A percentile compares a stretch with the other conserved stretches of the same genome.
Evolutionary conservation across 2,888 invertebrate species (phyloP).

Genomic region (Diaprepes abbreviatus): DNA sequence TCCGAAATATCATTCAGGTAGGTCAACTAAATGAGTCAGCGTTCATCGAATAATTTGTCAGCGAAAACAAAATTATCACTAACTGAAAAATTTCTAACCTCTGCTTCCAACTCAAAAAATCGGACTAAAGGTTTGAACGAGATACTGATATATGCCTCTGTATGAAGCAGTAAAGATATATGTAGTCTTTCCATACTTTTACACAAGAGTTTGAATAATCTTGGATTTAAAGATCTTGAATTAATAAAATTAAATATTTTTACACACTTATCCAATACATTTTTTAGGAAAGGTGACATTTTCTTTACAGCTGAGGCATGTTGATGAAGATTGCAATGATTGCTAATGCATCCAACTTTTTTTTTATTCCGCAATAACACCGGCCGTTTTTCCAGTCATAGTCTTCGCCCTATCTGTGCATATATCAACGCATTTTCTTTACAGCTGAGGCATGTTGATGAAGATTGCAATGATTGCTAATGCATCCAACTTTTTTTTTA

Average conservation of each 20-base stretch:
- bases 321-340: background rate
- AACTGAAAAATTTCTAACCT: background rate
- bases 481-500: conserved; percentile 9
- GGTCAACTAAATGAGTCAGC: background rate
- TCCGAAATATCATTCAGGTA: background rate
- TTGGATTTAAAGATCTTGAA: background rate
- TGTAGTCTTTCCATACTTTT: background rate
- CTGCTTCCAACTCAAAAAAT: background rate
- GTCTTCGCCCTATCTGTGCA: conserved; percentile 6
- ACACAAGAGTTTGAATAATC: background rate
- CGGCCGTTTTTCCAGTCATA: conserved; percentile 10
- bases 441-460: too few relatives aligned
- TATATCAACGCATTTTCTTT: conserved; percentile 46
- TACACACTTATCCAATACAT: background rate
- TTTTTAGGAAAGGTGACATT: background rate
- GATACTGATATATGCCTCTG: background rate
- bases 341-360: background rate
- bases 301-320: conserved; percentile 8
- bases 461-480: too few relatives aligned
- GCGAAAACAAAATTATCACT: background rate
- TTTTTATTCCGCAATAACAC: too few relatives aligned
- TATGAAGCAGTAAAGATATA: background rate
- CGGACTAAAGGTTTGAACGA: background rate
- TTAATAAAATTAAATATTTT: background rate
- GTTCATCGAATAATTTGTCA: background rate